Percentiles rank a stretch among this genome's conserved stretches.
Evolutionary conservation across 2,888 invertebrate genomes (phyloP).

Genomic region (Halocaridina rubra): DNA sequence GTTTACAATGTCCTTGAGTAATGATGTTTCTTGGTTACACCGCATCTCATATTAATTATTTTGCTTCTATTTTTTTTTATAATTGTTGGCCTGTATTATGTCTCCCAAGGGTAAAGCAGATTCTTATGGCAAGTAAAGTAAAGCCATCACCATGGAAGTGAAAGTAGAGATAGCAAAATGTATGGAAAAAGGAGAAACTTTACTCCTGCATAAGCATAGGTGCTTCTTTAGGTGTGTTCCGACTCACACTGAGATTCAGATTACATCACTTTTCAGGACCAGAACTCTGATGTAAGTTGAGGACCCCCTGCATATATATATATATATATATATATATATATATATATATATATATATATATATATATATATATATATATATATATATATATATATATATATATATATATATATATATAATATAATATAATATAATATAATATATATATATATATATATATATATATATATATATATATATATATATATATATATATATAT

Average conservation of each 20-base stretch:
- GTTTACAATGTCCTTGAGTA: too few relatives aligned
- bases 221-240: background rate
- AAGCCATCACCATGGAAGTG: background rate
- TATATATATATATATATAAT: slow-evolving; percentile 1
- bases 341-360: slow-evolving; percentile 4
- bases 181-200: background rate
- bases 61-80: too few relatives aligned
- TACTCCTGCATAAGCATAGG: background rate
- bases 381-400: slow-evolving; percentile 8
- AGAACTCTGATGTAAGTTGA: background rate
- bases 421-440: background rate
- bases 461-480: slow-evolving; percentile 8
- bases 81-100: too few relatives aligned
- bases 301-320: background rate
- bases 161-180: background rate
- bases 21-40: too few relatives aligned
- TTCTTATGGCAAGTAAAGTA: too few relatives aligned
- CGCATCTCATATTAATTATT: too few relatives aligned
- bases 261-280: background rate
- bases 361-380: slow-evolving; percentile 4
- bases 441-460: slow-evolving; percentile 8
- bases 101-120: too few relatives aligned
- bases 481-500: slow-evolving; percentile 8
- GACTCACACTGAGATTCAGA: background rate
- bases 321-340: slow-evolving; percentile 4